Conservation (phyloP, 2,113 vertebrate species). For the Athene cunicularia region DNA sequence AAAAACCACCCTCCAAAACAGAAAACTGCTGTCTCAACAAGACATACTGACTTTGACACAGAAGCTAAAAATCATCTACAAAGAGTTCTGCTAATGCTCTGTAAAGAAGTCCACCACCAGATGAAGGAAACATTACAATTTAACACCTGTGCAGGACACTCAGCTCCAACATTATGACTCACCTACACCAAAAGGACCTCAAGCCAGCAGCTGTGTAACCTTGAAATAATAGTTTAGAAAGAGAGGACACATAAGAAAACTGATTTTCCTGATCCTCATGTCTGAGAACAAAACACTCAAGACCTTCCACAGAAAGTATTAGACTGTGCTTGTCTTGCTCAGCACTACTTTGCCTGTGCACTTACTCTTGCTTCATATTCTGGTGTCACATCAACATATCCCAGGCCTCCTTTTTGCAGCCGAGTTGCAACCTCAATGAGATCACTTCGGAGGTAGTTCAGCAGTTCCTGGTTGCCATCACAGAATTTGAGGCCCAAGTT, state of each 20-base stretch:
- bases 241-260: neutral
- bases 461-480: constrained; percentile 88
- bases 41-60: neutral
- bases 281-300: neutral
- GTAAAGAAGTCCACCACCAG: neutral
- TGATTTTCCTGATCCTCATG: neutral
- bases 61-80: neutral
- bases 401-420: constrained; percentile 94
- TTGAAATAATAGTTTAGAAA: neutral
- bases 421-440: constrained; percentile 93
- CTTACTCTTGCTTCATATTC: constrained; percentile 89
- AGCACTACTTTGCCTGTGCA: neutral
- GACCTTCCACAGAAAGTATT: neutral
- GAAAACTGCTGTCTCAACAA: neutral
- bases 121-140: neutral
- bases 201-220: neutral
- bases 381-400: constrained; percentile 87
- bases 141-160: neutral
- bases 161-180: neutral
- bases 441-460: constrained; percentile 91
- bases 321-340: neutral
- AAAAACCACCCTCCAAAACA: neutral
- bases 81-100: neutral
- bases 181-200: neutral
- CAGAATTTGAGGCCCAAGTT: constrained; percentile 87